A percentile compares a stretch with the other conserved stretches of the same genome.
Conservation (phyloP, 2,888 invertebrate species). For the Proisotoma minuta region DNA sequence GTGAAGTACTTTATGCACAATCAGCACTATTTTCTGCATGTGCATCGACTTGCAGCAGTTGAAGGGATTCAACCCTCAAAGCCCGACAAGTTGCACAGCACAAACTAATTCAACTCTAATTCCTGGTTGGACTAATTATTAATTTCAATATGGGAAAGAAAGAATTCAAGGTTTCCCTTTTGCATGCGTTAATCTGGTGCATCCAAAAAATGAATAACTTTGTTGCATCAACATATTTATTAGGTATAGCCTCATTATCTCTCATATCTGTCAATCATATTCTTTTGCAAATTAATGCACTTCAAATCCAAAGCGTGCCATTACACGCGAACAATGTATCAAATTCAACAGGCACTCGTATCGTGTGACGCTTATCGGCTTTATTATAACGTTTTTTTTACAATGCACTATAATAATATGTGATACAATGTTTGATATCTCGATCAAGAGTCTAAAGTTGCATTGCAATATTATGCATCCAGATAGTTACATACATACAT, state of each 20-base stretch:
- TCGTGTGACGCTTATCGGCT: no score
- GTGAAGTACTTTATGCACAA: conserved; percentile 13
- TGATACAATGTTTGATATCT: no score
- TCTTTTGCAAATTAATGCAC: not conserved
- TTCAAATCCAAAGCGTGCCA: not conserved
- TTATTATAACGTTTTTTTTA: no score
- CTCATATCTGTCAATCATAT: no score
- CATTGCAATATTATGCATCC: no score
- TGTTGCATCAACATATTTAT: not conserved
- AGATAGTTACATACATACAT: no score
- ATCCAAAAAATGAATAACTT: not conserved
- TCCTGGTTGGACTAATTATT: not conserved
- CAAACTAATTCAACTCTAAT: not conserved
- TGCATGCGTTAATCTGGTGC: not conserved
- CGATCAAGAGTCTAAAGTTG: no score
- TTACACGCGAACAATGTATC: no score
- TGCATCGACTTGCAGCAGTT: conserved; percentile 24
- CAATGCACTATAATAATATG: no score
- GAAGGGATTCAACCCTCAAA: not conserved
- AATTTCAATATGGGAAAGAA: not conserved
- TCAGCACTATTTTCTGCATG: conserved; percentile 26
- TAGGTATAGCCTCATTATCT: not conserved
- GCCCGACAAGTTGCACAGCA: not conserved
- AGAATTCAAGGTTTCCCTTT: not conserved
- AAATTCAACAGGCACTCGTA: no score